Base-by-base conservation (phyloP, 1,140 invertebrate species). In the Capitella teleta region DNA sequence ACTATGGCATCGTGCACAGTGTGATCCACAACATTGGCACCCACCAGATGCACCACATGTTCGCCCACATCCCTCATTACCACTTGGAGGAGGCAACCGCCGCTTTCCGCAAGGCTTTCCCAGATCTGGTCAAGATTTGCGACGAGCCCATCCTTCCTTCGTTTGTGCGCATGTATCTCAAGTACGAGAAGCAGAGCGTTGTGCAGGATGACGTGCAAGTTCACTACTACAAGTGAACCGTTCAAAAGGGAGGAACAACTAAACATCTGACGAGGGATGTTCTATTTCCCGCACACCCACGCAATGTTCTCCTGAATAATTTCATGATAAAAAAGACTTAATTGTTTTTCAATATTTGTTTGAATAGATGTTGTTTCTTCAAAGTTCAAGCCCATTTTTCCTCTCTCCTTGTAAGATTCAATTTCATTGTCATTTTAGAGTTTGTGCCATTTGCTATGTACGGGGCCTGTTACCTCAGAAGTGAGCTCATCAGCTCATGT, bases 41-140 rank as follows among this genome's bases (percentile, higher is more conserved):
- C 1, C 73, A 74, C 54, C 72, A 74, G 32, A 67, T 70, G 36
- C 73, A 74, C 52, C 73, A 74, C 51, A 60, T 74, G 46, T 74
- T 74, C 54, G 59, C 69, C 6, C 68, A 62, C 45, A 61, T 74
- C 23, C 71, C 73, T 5, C 73, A 74, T 56, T 74, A 74, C 54
- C 63, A 72, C 47, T 57, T 74, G 45, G 58, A 66, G 45, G 68
- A 71, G 45, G 73, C 73, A 3, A 74, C 73, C 0, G 16, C 6
- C 2, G 49, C 56, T 42, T 67, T 67, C 54, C 47, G 62, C 6
- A 47, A 54, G 21, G 55, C 51, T 8, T 67, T 64, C 40, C 65
- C 65, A 10, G 47, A 59, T 41, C 57, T 67, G 23, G 60, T 57
- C 18, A 51, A 57, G 18, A 45, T 44, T 0, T 51, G 54, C 32